A percentile compares a stretch with the other conserved stretches of the same genome.
Evolutionary conservation across 1,140 invertebrate species (phyloP).

Genomic region (Laodelphax striatellus): DNA sequence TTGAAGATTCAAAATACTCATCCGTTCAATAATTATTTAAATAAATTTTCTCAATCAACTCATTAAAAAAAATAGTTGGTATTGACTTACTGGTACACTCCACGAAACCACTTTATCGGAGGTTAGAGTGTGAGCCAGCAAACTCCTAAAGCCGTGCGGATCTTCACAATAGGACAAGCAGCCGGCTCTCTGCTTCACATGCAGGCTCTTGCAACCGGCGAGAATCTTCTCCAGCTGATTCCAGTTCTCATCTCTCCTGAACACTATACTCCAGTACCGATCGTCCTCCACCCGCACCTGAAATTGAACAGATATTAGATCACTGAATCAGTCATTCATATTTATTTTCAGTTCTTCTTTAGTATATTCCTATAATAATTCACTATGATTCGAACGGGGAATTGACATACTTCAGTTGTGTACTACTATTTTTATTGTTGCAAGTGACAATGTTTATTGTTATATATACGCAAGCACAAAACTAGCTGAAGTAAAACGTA

Average conservation of each 20-base stretch:
- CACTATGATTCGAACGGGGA: no score
- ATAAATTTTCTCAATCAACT: no score
- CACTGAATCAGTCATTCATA: no score
- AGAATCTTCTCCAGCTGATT: constrained; percentile 59
- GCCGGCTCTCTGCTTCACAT: constrained; percentile 80
- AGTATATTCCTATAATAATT: no score
- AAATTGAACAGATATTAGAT: not conserved
- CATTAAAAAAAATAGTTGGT: no score
- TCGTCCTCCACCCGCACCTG: constrained; percentile 63
- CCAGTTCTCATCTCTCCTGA: constrained; percentile 73
- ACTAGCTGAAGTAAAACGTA: no score
- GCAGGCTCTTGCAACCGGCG: constrained; percentile 54
- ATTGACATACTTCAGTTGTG: no score
- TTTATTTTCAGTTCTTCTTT: no score
- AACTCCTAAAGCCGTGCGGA: constrained; percentile 72
- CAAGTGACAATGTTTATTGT: no score
- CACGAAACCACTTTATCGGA: constrained; percentile 61
- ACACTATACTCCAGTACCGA: constrained; percentile 78
- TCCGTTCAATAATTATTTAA: not conserved
- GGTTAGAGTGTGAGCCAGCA: constrained; percentile 71
- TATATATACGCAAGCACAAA: no score
- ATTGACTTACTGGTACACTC: constrained; percentile 35
- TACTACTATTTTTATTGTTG: no score
- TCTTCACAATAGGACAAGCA: constrained; percentile 80
- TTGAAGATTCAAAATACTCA: no score